Percentiles rank a stretch among this genome's conserved stretches.
Conservation (phyloP, 2,113 vertebrate species). For the Prionailurus viverrinus region DNA sequence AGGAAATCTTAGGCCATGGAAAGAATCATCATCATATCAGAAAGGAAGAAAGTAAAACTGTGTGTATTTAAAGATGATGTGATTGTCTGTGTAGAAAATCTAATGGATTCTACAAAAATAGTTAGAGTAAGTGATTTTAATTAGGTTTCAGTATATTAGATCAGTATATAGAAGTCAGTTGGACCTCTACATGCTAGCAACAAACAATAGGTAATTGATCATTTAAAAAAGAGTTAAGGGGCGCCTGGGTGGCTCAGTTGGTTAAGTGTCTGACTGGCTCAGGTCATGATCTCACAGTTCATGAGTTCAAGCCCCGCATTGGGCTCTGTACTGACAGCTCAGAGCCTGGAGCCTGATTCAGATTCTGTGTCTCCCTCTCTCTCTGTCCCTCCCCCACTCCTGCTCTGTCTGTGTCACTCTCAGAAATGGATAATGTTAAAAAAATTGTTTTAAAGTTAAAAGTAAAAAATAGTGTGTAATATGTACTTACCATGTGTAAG, state of each 20-base stretch:
- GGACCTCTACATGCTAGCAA: neutral
- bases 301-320: too few relatives aligned
- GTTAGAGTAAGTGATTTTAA: conserved; percentile 23
- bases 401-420: too few relatives aligned
- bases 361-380: too few relatives aligned
- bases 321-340: too few relatives aligned
- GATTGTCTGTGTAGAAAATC: neutral
- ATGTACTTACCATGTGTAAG: neutral
- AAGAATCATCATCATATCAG: neutral
- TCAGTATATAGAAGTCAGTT: neutral
- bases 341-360: too few relatives aligned
- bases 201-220: neutral
- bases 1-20: neutral
- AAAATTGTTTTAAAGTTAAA: neutral
- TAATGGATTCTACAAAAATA: neutral
- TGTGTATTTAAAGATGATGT: neutral
- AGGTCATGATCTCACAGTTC: too few relatives aligned
- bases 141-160: neutral
- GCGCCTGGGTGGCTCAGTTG: too few relatives aligned
- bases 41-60: neutral
- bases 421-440: too few relatives aligned
- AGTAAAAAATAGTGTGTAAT: neutral
- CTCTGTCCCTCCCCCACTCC: too few relatives aligned
- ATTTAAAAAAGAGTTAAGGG: neutral
- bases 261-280: too few relatives aligned